These are phyloP conservation scores for Glaucidium brasilianum DNA, from an alignment of 2,113 vertebrate species.

Conservation along the genomic window DNA sequence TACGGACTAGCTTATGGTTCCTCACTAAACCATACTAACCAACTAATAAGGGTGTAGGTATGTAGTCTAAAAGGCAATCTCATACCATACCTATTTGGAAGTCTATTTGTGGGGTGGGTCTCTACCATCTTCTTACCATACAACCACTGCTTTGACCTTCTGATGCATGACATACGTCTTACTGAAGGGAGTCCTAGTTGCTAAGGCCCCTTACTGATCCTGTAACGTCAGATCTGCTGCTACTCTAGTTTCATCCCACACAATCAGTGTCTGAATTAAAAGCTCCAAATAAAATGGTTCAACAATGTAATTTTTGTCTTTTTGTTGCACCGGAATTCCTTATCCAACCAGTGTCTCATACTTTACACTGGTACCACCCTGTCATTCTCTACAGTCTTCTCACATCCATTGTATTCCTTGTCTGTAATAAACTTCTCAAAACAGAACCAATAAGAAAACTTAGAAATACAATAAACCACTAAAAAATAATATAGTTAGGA, in stretches of 20 bases:
- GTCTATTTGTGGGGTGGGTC: background rate
- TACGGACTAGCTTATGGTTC: background rate
- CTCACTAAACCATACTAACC: background rate
- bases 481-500: background rate
- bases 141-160: background rate
- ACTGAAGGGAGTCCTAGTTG: accelerated
- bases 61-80: background rate
- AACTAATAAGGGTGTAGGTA: background rate
- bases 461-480: background rate
- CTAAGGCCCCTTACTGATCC: background rate
- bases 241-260: background rate
- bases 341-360: background rate
- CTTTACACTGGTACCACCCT: accelerated
- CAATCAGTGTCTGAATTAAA: background rate
- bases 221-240: background rate
- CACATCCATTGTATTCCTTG: background rate
- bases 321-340: background rate
- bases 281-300: background rate
- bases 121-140: background rate
- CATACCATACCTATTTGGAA: background rate
- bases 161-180: accelerated
- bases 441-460: background rate
- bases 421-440: background rate
- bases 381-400: background rate
- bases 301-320: accelerated